Base-by-base conservation (phyloP, 2,113 vertebrate genomes). In the Hippocampus comes region DNA sequence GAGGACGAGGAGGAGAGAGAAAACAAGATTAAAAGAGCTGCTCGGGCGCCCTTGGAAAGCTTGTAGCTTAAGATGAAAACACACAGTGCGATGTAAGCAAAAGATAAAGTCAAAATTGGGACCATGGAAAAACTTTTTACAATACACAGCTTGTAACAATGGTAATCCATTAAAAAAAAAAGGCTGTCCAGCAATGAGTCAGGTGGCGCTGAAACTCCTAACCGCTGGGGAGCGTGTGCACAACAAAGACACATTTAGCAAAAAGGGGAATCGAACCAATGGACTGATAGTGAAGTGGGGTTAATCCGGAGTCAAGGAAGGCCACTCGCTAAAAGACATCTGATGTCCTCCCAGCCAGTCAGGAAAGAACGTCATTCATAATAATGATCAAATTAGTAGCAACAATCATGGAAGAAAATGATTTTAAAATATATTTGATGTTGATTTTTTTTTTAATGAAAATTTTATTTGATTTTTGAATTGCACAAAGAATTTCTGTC, bases 61-160 rank as follows among this genome's bases (percentile, higher is more conserved):
- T 82, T 82, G 80, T 79, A 76, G 72, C 67, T 49, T 66, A 46
- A 42, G 55, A 82, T 27, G 2, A 83, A 84, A 90, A 86, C 61
- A 57, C 43, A 49, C 9, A 41, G n/a, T 21, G 34, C 63, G 21
- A 17, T 34, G 27, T 9, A 30, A 34, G 27, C 18, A 34, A 20
- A 7, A 27, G 11, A 23, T 4, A 15, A 12, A 9, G 15, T 27
- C 23, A 15, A 59, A 59, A 27, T 14, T 15, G 57, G 25, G 12
- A 55, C 18, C 53, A 21, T 2, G 21, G 10, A 10, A 3, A 2
- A 21, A 7, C 6, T 46, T 15, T 46, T 46, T 46, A 12, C 10
- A 46, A 46, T 46, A n/a, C 9, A 10, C n/a, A n/a, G n/a, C 2
- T n/a, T 56, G 21, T 56, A 23, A 56, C 18, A 17, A 3, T 20